Evolutionary conservation across 2,113 vertebrate species (phyloP).

Genomic region (Aptenodytes patagonicus): DNA sequence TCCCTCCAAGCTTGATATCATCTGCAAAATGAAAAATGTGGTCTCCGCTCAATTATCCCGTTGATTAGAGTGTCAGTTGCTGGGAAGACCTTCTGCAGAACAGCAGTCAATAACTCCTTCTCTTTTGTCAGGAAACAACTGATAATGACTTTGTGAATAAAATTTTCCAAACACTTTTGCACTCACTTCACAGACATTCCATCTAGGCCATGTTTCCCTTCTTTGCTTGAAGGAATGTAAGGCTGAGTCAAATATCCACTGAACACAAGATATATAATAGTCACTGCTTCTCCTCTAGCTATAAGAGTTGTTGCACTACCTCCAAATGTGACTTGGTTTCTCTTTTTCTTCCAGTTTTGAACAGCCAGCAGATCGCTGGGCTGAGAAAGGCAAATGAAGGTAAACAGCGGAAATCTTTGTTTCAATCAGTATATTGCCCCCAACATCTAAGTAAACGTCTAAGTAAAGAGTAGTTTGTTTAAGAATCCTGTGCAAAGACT

Average conservation of each 20-base stretch:
- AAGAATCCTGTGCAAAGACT: not conserved
- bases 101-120: not conserved
- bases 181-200: not conserved
- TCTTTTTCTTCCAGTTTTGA: not conserved
- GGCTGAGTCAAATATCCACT: not conserved
- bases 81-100: not conserved
- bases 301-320: not conserved
- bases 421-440: not conserved
- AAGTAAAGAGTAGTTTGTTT: not conserved
- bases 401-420: not conserved
- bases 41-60: not conserved
- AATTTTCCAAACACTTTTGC: not conserved
- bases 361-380: not conserved
- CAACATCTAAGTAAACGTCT: not conserved
- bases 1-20: not conserved
- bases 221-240: not conserved
- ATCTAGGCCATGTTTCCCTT: not conserved
- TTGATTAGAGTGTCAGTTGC: not conserved
- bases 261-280: not conserved
- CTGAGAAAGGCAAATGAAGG: not conserved
- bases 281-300: not conserved
- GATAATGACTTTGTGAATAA: not conserved
- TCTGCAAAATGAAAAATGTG: conserved; percentile 13
- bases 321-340: not conserved
- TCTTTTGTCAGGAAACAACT: not conserved